Base-by-base conservation (phyloP, 2,888 invertebrate genomes). In the Timema cristinae region DNA sequence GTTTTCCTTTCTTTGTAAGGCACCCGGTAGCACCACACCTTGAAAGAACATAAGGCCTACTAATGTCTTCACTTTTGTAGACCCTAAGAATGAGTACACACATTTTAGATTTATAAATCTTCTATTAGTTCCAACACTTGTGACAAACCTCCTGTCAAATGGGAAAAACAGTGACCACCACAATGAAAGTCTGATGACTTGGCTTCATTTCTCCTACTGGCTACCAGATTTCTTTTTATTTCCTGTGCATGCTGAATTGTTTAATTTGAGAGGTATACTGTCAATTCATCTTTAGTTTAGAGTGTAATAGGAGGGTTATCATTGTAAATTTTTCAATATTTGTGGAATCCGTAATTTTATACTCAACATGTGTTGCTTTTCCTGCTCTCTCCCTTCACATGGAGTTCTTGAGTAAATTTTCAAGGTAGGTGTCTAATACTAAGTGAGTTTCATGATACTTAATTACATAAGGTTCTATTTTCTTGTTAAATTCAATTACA, bases 121-220 rank as follows among this genome's bases (percentile, higher is more conserved):
- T 70, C 7, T 50, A 50, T 50, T 7, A 48, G 66, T 9, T n/a
- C 54, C 61, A 69, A 69, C 69, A 66, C 50, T 16, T 69, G 50
- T 69, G 69, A 69, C 47, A 66, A 61, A 69, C 69, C 5, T 69
- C 61, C 69, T 69, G 49, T 69, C 66, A 66, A 15, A 32, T 61
- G 69, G 69, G 16, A 67, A 67, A 63, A 67, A 47, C 1, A 10
- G 16, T 56, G 69, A 59, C 69, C 69, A 69, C 69, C 59, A 69
- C 54, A 69, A 59, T 15, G 69, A 66, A 69, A 69, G 54, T 56
- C 56, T 56, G 56, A 11, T 11, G 56, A 56, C n/a, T 16, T 56
- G 8, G 56, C 56, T 16, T 56, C 8, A 56, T 56, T 56, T 13
- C 56, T 56, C 56, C 56, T 15, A 56, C 56, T 56, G 16, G 16